A percentile compares a stretch with the other conserved stretches of the same genome.
phyloP scores from a whole-genome alignment of 2,113 vertebrate genomes.

The Ciconia maguari region DNA sequence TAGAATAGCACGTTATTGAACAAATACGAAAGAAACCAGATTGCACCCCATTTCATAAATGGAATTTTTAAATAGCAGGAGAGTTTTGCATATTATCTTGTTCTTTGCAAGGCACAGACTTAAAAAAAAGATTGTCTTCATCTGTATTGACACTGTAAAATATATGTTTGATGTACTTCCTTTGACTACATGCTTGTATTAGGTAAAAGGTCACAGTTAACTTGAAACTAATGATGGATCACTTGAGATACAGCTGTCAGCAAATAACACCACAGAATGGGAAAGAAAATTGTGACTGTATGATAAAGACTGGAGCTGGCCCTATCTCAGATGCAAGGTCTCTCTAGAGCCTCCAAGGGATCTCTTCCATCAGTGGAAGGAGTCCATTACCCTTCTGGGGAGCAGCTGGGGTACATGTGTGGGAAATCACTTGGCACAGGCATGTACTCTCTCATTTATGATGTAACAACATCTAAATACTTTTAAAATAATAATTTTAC shows the following conservation, averaged over 20 bases:
- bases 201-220: not conserved
- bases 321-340: not conserved
- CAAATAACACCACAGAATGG: not conserved
- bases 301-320: not conserved
- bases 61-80: not conserved
- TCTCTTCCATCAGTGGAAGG: not conserved
- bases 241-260: not conserved
- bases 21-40: not conserved
- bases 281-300: not conserved
- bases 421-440: not conserved
- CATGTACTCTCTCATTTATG: not conserved
- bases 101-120: not conserved
- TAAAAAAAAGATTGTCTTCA: not conserved
- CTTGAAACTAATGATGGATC: not conserved
- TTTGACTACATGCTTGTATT: not conserved
- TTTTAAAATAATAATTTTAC: not conserved
- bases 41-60: not conserved
- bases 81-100: not conserved
- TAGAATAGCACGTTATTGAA: not conserved
- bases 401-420: not conserved
- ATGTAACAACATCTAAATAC: not conserved
- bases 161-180: not conserved
- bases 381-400: not conserved
- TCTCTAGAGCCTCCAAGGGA: not conserved
- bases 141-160: not conserved